phyloP scores from a whole-genome alignment of 2,888 invertebrate species.

The Galerucella pusilla region DNA sequence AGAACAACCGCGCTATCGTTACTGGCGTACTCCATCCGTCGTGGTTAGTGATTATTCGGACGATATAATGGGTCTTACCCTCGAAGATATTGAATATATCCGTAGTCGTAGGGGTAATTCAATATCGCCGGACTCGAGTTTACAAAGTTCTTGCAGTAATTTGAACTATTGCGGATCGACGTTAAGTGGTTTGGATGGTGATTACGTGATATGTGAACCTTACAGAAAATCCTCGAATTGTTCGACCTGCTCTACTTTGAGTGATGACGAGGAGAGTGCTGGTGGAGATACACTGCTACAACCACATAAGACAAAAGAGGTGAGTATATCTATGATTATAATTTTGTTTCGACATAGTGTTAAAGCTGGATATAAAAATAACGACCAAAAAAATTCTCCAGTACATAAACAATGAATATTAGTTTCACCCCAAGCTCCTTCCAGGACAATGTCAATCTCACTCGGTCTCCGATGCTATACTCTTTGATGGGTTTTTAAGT shows the following conservation, averaged over 20 bases:
- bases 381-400: too few relatives aligned
- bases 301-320: conserved; percentile 44
- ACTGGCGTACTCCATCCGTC: conserved; percentile 85
- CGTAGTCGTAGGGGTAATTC: conserved; percentile 64
- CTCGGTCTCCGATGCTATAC: too few relatives aligned
- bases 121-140: conserved; percentile 69
- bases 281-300: conserved; percentile 58
- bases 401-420: too few relatives aligned
- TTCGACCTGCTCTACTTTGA: conserved; percentile 79
- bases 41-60: conserved; percentile 90
- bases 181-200: conserved; percentile 69
- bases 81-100: conserved; percentile 72
- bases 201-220: conserved; percentile 69
- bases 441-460: too few relatives aligned
- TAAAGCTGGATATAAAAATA: too few relatives aligned
- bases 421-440: too few relatives aligned
- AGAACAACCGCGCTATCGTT: conserved; percentile 66
- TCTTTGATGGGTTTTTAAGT: too few relatives aligned
- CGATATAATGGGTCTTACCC: conserved; percentile 71
- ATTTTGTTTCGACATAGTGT: too few relatives aligned
- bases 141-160: conserved; percentile 71
- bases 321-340: conserved; percentile 17
- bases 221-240: conserved; percentile 78
- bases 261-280: conserved; percentile 75
- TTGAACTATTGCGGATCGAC: conserved; percentile 70